Conservation (phyloP, 2,888 invertebrate species). For the Brenthis ino region DNA sequence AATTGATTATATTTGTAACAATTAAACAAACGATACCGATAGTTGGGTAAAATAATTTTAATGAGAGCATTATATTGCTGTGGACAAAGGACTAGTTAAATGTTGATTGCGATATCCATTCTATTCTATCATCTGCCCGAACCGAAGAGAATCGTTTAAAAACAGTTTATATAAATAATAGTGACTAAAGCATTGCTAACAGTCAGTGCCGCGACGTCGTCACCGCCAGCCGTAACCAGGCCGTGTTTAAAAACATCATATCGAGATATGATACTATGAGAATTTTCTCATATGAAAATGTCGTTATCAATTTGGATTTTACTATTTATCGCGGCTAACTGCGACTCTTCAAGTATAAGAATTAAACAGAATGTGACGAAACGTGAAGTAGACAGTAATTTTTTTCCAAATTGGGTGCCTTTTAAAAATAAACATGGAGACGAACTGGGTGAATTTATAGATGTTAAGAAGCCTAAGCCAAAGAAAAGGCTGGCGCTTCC, state of each 20-base stretch:
- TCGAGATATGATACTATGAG: constrained; percentile 47
- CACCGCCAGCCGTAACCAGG: constrained; percentile 46
- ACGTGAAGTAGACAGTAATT: constrained; percentile 57
- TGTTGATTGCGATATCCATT: constrained; percentile 48
- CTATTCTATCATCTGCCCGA: constrained; percentile 52
- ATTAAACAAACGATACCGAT: constrained; percentile 6
- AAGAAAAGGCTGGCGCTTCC: constrained; percentile 71
- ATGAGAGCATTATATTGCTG: background rate
- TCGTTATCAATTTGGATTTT: constrained; percentile 40
- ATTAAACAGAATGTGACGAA: constrained; percentile 62
- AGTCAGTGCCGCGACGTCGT: constrained; percentile 66
- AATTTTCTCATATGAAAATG: constrained; percentile 42
- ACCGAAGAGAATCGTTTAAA: constrained; percentile 69
- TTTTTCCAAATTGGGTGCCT: constrained; percentile 76
- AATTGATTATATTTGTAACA: constrained; percentile 6
- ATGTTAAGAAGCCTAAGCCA: constrained; percentile 59
- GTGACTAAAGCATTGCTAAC: constrained; percentile 60
- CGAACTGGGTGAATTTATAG: constrained; percentile 65
- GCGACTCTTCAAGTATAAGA: constrained; percentile 57
- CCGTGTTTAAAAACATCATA: constrained; percentile 40
- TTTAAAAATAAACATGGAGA: constrained; percentile 72
- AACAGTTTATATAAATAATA: constrained; percentile 79
- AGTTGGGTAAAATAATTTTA: constrained; percentile 8
- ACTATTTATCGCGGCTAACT: constrained; percentile 46
- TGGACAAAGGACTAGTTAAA: constrained; percentile 11